Evolutionary conservation across 2,113 vertebrate species (phyloP), one percentile per base, ranked within the genome.

Genomic region (Glaucomys volans): DNA sequence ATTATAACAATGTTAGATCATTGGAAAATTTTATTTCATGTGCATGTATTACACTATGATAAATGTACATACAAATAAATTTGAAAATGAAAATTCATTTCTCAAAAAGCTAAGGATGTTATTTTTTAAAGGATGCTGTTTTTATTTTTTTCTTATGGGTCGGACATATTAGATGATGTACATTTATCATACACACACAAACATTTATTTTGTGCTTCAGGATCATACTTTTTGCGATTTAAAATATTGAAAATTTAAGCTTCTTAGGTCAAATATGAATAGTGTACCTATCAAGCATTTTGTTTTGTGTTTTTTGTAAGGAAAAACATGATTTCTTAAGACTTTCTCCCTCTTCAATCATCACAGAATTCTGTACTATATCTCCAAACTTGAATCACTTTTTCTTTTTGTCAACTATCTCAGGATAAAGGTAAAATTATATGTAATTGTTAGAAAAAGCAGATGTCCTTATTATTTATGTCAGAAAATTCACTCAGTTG

Each of bases 21-120:
- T 67, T 96, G 74, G 8, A 92, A 85, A 88, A 77, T 69, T 77
- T 64, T 71, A 71, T 91, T 77, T 72, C 71, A 77, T 57, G 26
- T 66, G 8, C 17, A 40, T 20, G 8, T 20, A 57, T 89, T 66
- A 64, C n/a, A 47, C 1, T 62, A 54, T 42, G 7, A 66, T 95
- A 88, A 90, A 72, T 72, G 74, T 71, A 80, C 79, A 66, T 83
- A 54, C 30, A 86, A 67, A 26, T 75, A 7, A 35, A 80, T 28
- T 72, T 64, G 44, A 66, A 79, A n/a, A 57, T 17, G 24, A 28
- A 42, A 47, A 74, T 80, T 83, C 88, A 47, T 13, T 85, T 96
- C 54, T 86, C 72, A 40, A 75, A 96, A 95, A 74, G 6, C 28
- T 79, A n/a, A 86, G 57, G 59, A 28, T 75, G 11, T 84, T 85